phyloP scores from a whole-genome alignment of 2,113 vertebrate species.

The Aleadryas rufinucha region DNA sequence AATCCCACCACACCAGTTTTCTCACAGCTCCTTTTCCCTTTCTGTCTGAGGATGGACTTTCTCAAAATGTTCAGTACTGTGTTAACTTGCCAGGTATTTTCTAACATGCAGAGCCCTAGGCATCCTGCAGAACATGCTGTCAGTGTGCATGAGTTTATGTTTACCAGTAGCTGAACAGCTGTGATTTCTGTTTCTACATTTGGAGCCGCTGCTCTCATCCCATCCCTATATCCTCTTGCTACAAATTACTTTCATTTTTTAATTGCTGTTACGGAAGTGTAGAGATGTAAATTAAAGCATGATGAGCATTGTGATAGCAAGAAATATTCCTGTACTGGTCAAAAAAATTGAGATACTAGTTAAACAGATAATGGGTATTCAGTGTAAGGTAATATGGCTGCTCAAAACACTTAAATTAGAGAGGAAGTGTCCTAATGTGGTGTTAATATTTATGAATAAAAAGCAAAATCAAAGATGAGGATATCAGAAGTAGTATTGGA shows the following conservation, averaged over 20 bases:
- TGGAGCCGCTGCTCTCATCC: neutral
- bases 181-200: neutral
- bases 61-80: neutral
- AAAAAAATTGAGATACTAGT: neutral
- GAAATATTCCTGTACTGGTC: neutral
- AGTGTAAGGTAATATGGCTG: neutral
- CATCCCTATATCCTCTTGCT: neutral
- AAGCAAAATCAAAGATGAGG: neutral
- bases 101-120: neutral
- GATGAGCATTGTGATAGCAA: neutral
- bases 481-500: neutral
- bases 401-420: neutral
- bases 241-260: neutral
- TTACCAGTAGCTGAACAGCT: neutral
- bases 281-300: neutral
- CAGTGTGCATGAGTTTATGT: neutral
- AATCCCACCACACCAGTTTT: neutral
- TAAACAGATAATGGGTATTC: neutral
- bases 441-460: neutral
- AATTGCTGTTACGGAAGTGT: neutral
- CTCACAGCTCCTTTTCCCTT: neutral
- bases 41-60: neutral
- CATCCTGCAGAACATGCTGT: neutral
- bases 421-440: neutral
- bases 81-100: neutral